These are phyloP conservation scores for Perdita meconis DNA, from an alignment of 2,888 invertebrate species.

Conservation along the genomic window DNA sequence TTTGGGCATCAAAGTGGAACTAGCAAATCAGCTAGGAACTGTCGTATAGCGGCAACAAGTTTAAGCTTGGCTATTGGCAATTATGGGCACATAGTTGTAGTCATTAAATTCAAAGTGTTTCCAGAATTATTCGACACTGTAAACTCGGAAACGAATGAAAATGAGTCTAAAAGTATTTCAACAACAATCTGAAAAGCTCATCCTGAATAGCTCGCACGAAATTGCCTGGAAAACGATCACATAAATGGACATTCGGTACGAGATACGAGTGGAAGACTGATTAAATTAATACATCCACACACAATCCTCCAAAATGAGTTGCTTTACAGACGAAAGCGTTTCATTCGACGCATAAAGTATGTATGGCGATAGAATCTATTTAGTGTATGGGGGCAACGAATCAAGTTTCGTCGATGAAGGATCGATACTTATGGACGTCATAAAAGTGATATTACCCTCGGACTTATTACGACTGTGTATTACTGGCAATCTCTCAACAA, in stretches of 20 bases:
- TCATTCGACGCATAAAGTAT: constrained; percentile 38
- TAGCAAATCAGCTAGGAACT: no score
- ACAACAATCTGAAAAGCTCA: no score
- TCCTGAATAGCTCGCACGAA: no score
- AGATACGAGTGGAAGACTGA: constrained; percentile 21
- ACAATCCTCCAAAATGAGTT: constrained; percentile 37
- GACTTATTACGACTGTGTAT: constrained; percentile 74
- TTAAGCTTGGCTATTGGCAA: no score
- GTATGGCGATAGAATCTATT: constrained; percentile 67
- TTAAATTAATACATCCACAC: constrained; percentile 41
- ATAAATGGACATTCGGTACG: constrained; percentile 5
- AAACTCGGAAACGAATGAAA: no score
- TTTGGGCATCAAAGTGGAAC: no score
- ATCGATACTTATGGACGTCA: constrained; percentile 69
- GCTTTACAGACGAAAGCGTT: constrained; percentile 30
- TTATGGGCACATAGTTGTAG: no score
- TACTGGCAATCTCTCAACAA: constrained; percentile 57
- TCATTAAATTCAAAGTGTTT: no score
- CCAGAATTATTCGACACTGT: no score
- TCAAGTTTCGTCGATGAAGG: constrained; percentile 64
- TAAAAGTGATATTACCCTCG: constrained; percentile 74
- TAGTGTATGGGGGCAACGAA: constrained; percentile 69
- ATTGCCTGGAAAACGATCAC: not conserved
- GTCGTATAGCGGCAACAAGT: no score
- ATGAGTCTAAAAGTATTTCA: no score